Conservation (phyloP, 2,888 invertebrate species). For the Luperina nickerlii region DNA sequence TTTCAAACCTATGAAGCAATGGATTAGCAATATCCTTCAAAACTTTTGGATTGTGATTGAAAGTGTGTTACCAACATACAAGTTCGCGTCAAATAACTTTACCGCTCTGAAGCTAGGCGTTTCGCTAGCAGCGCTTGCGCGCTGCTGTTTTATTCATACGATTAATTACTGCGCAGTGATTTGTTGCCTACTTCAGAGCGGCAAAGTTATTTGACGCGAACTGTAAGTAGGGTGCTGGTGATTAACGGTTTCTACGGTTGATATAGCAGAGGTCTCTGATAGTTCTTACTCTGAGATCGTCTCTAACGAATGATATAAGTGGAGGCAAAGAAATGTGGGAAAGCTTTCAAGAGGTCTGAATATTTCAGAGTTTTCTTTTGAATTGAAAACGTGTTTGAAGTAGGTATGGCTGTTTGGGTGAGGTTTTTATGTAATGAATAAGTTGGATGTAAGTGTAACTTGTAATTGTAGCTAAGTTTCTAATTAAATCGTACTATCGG, state of each 20-base stretch:
- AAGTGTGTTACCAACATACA: too few relatives aligned
- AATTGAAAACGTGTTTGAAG: conserved; percentile 35
- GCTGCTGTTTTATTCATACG: too few relatives aligned
- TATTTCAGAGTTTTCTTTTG: conserved; percentile 46
- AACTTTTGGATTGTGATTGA: background rate
- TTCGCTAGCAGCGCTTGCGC: too few relatives aligned
- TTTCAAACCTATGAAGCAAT: background rate
- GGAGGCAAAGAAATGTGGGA: conserved; percentile 33
- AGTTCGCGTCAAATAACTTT: too few relatives aligned
- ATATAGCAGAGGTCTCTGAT: background rate
- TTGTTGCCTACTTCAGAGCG: too few relatives aligned
- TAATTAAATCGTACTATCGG: background rate
- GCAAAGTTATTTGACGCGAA: too few relatives aligned
- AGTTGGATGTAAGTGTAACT: background rate
- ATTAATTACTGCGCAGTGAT: too few relatives aligned
- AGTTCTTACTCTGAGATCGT: conserved; percentile 4
- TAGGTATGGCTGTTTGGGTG: conserved; percentile 8
- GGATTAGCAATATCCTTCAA: background rate
- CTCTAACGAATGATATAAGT: conserved; percentile 55
- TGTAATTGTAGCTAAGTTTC: background rate
- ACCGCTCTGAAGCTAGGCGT: too few relatives aligned
- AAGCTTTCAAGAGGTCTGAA: conserved; percentile 40
- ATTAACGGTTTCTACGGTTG: background rate
- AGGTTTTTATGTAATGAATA: conserved; percentile 18
- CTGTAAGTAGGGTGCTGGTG: background rate